Conservation (phyloP, 1,140 invertebrate genomes). For the Eriocheir sinensis region DNA sequence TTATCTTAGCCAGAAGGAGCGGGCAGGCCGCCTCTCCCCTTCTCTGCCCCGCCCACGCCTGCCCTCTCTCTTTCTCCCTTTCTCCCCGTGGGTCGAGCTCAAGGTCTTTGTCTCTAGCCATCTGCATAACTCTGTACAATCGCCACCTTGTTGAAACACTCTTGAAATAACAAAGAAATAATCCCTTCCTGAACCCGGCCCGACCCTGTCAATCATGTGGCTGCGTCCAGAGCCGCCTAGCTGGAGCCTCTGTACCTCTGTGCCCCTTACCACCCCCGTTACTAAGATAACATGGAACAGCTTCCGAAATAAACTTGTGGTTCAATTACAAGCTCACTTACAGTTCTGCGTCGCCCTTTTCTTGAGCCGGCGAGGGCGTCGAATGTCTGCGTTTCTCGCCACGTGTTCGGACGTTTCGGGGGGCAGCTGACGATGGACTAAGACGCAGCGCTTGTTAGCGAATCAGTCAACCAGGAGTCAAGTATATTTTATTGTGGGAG, state of each 20-base stretch:
- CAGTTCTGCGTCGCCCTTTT: not conserved
- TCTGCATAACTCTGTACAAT: constrained; percentile 75
- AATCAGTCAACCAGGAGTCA: constrained; percentile 70
- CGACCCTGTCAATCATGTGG: constrained; percentile 65
- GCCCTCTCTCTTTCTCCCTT: not conserved
- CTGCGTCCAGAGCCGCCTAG: not conserved
- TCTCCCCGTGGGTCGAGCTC: not conserved
- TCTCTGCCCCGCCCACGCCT: not conserved
- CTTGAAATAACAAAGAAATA: constrained; percentile 76
- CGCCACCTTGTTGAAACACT: constrained; percentile 75
- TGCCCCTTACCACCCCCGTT: too few relatives aligned
- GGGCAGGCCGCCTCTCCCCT: not conserved
- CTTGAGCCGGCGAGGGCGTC: not conserved
- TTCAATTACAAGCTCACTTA: not conserved
- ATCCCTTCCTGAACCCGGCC: constrained; percentile 44
- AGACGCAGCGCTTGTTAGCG: constrained; percentile 65
- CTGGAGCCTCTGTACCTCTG: not conserved
- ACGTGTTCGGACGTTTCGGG: not conserved
- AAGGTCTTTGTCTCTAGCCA: constrained; percentile 63
- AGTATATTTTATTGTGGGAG: constrained; percentile 57
- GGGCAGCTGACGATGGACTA: constrained; percentile 70
- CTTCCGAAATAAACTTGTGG: not conserved
- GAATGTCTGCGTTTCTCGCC: not conserved
- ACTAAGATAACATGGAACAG: not conserved
- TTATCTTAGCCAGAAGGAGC: not conserved